phyloP scores from a whole-genome alignment of 2,113 vertebrate genomes.

The Aegithalos caudatus region DNA sequence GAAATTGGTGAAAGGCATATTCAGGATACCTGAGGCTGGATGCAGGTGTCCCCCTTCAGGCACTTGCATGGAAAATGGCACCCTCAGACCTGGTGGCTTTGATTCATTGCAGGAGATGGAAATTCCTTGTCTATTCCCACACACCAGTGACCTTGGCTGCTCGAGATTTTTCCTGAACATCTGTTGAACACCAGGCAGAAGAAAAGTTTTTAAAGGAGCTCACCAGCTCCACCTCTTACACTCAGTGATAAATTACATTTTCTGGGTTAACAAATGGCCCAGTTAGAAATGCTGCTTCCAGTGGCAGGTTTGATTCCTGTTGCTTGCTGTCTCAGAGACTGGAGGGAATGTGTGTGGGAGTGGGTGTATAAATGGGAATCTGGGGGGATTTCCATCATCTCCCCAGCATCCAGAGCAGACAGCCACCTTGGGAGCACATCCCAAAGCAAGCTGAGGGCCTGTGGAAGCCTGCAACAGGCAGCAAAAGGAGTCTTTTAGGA shows the following conservation, averaged over 20 bases:
- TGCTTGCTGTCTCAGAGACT: background rate
- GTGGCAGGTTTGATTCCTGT: background rate
- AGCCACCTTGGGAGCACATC: background rate
- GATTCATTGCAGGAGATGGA: background rate
- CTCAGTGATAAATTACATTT: background rate
- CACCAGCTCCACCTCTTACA: background rate
- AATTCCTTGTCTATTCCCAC: slow-evolving; percentile 2
- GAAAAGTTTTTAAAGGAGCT: background rate
- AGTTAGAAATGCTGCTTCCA: background rate
- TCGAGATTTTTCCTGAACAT: slow-evolving; percentile 10
- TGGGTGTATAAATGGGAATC: background rate
- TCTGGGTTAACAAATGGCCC: background rate
- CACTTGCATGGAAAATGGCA: background rate
- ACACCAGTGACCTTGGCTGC: background rate
- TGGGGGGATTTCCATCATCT: background rate
- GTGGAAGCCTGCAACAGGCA: background rate
- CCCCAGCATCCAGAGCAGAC: background rate
- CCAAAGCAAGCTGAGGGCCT: background rate
- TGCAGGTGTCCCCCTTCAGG: background rate
- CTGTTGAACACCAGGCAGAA: background rate
- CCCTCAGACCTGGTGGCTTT: background rate
- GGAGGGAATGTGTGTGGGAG: background rate
- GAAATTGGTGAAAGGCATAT: background rate
- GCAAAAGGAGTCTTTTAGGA: background rate
- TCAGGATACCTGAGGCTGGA: background rate